Conservation (phyloP, 2,888 invertebrate species). For the Lypha dubia region DNA sequence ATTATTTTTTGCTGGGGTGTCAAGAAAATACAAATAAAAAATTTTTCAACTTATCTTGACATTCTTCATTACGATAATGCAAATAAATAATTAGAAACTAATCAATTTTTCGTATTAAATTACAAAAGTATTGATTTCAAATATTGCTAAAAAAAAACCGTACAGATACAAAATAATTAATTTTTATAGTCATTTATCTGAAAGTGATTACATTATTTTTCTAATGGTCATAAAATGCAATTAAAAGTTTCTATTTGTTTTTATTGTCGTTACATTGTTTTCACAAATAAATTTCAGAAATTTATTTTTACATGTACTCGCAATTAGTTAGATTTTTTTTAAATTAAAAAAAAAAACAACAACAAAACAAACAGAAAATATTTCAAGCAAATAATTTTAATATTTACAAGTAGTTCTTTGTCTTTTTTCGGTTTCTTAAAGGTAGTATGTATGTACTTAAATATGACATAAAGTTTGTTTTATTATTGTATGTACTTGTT, state of each 20-base stretch:
- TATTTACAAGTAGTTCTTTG: background rate
- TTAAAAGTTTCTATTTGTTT: background rate
- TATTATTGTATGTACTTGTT: background rate
- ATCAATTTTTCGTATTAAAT: slow-evolving; percentile 3
- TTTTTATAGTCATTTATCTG: background rate
- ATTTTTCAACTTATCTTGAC: background rate
- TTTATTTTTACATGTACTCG: background rate
- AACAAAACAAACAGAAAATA: background rate
- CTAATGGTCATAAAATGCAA: slow-evolving; percentile 27
- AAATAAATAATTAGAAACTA: slow-evolving; percentile 11
- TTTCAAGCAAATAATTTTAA: background rate
- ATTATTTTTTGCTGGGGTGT: no score
- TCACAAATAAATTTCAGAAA: slow-evolving; percentile 8
- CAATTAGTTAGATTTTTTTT: slow-evolving; percentile 26
- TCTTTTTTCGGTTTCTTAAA: background rate
- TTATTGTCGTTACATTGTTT: slow-evolving; percentile 4
- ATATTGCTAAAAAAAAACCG: background rate
- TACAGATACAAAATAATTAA: background rate
- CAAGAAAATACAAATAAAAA: background rate
- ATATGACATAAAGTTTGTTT: slow-evolving; percentile 17
- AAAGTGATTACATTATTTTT: slow-evolving; percentile 19
- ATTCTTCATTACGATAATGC: background rate
- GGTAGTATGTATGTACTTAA: no score
- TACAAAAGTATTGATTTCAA: slow-evolving; percentile 4
- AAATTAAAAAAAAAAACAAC: no score